Evolutionary conservation across 2,888 invertebrate genomes (phyloP).

Genomic region (Caenorhabditis virilis): DNA sequence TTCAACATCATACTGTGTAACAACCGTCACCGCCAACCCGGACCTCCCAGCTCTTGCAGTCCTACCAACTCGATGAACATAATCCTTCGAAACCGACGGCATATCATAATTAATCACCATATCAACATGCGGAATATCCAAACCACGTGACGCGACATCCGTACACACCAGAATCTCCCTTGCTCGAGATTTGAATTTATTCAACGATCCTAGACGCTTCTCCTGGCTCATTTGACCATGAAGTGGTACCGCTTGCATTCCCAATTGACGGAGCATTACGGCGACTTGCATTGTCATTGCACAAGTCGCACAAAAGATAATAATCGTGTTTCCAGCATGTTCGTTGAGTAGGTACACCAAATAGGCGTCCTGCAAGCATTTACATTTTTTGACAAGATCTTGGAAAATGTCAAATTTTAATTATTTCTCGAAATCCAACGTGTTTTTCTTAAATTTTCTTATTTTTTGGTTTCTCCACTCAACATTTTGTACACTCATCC

Average conservation of each 20-base stretch:
- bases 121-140: conserved; percentile 98
- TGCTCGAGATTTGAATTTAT: conserved; percentile 91
- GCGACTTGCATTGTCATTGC: conserved; percentile 86
- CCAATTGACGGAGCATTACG: conserved; percentile 84
- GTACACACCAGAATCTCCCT: conserved; percentile 95
- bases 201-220: conserved; percentile 88
- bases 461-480: no score
- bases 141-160: conserved; percentile 88
- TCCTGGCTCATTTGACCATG: conserved; percentile 99
- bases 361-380: conserved; percentile 85
- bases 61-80: conserved; percentile 81
- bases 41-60: conserved; percentile 84
- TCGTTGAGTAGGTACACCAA: conserved; percentile 92
- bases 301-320: conserved; percentile 95
- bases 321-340: conserved; percentile 87
- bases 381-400: no score
- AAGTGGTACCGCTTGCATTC: conserved; percentile 88
- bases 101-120: conserved; percentile 96
- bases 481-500: no score
- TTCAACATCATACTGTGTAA: conserved; percentile 97
- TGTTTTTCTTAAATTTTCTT: no score
- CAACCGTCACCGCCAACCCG: conserved; percentile 92
- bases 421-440: no score
- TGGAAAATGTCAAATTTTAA: no score
- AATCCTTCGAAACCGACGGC: conserved; percentile 97